Evolutionary conservation across 2,888 invertebrate genomes (phyloP).

Genomic region (Helleia helle): DNA sequence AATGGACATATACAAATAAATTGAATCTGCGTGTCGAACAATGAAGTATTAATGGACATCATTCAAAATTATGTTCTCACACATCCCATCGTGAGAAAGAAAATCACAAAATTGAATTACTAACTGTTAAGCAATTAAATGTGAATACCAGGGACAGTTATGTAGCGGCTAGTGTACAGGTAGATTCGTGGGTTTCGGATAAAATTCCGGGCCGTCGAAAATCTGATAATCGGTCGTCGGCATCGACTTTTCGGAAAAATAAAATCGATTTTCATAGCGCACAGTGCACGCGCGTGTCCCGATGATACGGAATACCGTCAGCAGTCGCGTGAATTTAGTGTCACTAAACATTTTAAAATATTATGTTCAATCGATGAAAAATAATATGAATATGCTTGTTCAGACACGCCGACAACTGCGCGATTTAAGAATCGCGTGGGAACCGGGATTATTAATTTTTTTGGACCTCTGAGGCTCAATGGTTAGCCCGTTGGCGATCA

Average conservation of each 20-base stretch:
- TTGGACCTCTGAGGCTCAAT: too few relatives aligned
- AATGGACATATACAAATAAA: slow-evolving; percentile 13
- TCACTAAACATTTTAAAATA: too few relatives aligned
- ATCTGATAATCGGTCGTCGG: slow-evolving; percentile 59
- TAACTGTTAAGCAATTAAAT: slow-evolving; percentile 65
- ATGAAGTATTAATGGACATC: slow-evolving; percentile 40
- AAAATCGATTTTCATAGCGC: slow-evolving; percentile 65
- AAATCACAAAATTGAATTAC: slow-evolving; percentile 49
- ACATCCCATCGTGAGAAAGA: slow-evolving; percentile 58
- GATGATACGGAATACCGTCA: too few relatives aligned
- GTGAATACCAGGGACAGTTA: slow-evolving; percentile 59
- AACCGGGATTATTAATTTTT: too few relatives aligned
- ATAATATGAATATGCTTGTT: too few relatives aligned
- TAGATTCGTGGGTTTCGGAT: slow-evolving; percentile 57
- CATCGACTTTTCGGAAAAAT: slow-evolving; percentile 49
- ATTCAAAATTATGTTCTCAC: slow-evolving; percentile 51
- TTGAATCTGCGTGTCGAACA: slow-evolving; percentile 50
- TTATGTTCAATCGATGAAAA: too few relatives aligned
- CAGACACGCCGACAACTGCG: too few relatives aligned
- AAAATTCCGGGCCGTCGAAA: slow-evolving; percentile 45
- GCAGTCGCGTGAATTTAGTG: too few relatives aligned
- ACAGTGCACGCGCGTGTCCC: slow-evolving; percentile 70
- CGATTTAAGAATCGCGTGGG: too few relatives aligned
- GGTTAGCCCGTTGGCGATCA: too few relatives aligned
- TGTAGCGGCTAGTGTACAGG: slow-evolving; percentile 46